phyloP scores from a whole-genome alignment of 1,140 invertebrate species.

The Heterodera schachtii region DNA sequence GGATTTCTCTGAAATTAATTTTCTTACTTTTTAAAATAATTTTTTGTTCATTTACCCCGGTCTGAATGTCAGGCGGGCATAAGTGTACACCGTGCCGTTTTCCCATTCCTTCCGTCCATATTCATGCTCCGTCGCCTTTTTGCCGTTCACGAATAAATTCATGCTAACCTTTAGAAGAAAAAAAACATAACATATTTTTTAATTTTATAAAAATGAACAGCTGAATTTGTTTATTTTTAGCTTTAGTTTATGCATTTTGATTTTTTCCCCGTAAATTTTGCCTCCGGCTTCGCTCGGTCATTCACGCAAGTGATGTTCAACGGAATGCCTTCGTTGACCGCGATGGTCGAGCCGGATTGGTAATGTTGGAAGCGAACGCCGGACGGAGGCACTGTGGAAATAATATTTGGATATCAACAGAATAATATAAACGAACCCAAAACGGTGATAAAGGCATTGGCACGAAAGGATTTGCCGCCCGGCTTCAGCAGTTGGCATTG shows the following conservation, averaged over 20 bases:
- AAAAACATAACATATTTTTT: not conserved
- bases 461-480: slow-evolving; percentile 14
- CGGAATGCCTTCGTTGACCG: slow-evolving; percentile 47
- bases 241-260: too few species aligned
- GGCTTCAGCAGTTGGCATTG: slow-evolving; percentile 48
- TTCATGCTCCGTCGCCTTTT: slow-evolving; percentile 43
- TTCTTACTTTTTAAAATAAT: not conserved
- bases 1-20: slow-evolving; percentile 47
- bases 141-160: slow-evolving; percentile 51
- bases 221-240: too few species aligned
- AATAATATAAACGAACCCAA: slow-evolving; percentile 48
- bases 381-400: slow-evolving; percentile 24
- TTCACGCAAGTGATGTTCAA: slow-evolving; percentile 49
- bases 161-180: slow-evolving; percentile 21
- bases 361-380: slow-evolving; percentile 47
- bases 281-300: slow-evolving; percentile 41
- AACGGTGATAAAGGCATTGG: slow-evolving; percentile 38
- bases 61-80: slow-evolving; percentile 37
- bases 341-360: slow-evolving; percentile 33
- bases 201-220: too few species aligned
- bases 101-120: slow-evolving; percentile 33
- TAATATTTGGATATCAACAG: slow-evolving; percentile 17
- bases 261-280: not conserved
- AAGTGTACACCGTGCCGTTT: slow-evolving; percentile 44
- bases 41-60: slow-evolving; percentile 32